Evolutionary conservation across 2,113 vertebrate species (phyloP).

Genomic region (Perca fluviatilis): DNA sequence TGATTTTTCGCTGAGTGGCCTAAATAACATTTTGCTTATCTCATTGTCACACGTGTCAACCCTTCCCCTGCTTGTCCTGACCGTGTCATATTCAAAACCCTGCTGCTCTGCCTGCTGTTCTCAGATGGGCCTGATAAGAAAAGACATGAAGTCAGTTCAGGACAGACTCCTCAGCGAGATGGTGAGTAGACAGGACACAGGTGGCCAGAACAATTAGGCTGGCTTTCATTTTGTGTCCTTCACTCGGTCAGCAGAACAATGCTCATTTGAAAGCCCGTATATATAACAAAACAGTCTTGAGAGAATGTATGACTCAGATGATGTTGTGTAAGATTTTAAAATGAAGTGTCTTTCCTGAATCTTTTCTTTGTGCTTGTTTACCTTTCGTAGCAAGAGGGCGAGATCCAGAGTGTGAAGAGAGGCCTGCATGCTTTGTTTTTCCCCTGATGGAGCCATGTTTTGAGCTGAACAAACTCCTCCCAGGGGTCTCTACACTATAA

Average conservation of each 20-base stretch:
- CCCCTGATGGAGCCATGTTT: conserved; percentile 68
- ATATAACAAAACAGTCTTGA: not conserved
- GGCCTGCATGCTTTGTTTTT: conserved; percentile 82
- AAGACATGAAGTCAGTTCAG: conserved; percentile 85
- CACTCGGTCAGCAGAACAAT: conserved; percentile 17
- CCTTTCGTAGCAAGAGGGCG: conserved; percentile 80
- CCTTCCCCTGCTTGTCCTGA: conserved; percentile 1
- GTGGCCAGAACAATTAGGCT: not conserved
- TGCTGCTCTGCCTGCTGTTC: conserved; percentile 52
- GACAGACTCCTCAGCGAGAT: conserved; percentile 83
- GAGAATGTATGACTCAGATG: not conserved
- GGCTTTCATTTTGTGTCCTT: conserved; percentile 1
- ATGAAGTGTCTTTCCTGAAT: conserved; percentile 2
- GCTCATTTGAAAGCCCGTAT: not conserved
- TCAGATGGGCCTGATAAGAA: conserved; percentile 84
- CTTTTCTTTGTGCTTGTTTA: conserved; percentile 41
- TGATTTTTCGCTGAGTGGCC: conserved; percentile 22
- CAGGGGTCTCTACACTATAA: not conserved
- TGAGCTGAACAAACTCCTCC: conserved; percentile 31
- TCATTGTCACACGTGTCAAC: conserved; percentile 30
- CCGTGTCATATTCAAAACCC: conserved; percentile 22
- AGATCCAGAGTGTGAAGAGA: conserved; percentile 80
- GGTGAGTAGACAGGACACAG: conserved; percentile 71
- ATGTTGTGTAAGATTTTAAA: conserved; percentile 24
- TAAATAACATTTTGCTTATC: conserved; percentile 36